A percentile compares a stretch with the other conserved stretches of the same genome.
These are phyloP conservation scores for Ceraclea dissimilis DNA, from an alignment of 2,888 invertebrate species.

Conservation along the genomic window DNA sequence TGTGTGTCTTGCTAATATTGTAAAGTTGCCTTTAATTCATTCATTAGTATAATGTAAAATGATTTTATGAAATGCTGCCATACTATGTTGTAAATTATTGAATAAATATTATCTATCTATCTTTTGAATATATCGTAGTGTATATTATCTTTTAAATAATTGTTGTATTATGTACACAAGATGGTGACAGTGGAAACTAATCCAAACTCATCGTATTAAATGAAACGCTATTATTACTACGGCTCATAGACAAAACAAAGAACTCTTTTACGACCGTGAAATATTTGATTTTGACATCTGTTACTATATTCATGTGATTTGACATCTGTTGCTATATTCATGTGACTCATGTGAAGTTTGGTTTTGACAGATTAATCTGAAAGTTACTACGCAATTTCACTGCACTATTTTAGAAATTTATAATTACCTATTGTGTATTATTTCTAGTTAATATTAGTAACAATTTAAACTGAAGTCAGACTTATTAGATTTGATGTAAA, in stretches of 20 bases:
- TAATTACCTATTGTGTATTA: not conserved
- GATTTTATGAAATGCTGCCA: slow-evolving; percentile 1
- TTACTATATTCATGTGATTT: too few relatives aligned
- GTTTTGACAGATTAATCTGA: too few relatives aligned
- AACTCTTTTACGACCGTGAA: too few relatives aligned
- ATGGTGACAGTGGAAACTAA: too few relatives aligned
- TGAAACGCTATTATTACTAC: too few relatives aligned
- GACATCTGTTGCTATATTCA: too few relatives aligned
- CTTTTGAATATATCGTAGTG: not conserved
- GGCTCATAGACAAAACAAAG: too few relatives aligned
- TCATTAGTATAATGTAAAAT: not conserved
- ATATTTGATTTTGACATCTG: too few relatives aligned
- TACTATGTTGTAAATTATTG: not conserved
- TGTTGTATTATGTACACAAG: not conserved
- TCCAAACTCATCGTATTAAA: too few relatives aligned
- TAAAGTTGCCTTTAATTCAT: not conserved
- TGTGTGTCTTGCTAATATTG: not conserved
- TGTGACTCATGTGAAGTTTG: too few relatives aligned
- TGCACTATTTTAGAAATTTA: too few relatives aligned
- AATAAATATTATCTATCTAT: not conserved
- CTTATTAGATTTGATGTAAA: not conserved
- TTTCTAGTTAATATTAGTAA: not conserved
- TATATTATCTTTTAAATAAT: not conserved
- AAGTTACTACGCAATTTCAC: too few relatives aligned
- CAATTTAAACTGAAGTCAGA: not conserved